A percentile compares a stretch with the other conserved stretches of the same genome.
These are phyloP conservation scores for Bungarus multicinctus DNA, from an alignment of 2,113 vertebrate genomes.

Conservation along the genomic window DNA sequence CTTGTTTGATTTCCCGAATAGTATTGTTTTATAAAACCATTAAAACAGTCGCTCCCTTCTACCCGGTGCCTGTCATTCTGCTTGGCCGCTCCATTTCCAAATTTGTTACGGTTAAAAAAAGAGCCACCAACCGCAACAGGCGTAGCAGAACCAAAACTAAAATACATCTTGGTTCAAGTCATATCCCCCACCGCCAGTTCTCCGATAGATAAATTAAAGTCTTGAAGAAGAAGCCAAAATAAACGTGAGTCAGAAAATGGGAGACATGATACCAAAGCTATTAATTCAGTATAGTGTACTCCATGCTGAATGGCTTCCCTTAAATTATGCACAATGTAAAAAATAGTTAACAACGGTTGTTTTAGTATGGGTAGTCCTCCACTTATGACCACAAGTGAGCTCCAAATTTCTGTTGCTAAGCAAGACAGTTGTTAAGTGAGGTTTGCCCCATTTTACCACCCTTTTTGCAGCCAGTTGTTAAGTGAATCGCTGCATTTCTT, in stretches of 20 bases:
- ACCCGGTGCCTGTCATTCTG: not conserved
- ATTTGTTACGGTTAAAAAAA: not conserved
- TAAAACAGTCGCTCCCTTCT: not conserved
- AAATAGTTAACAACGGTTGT: not conserved
- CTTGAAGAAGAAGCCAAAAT: slow-evolving; percentile 11
- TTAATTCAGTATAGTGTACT: not conserved
- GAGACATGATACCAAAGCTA: slow-evolving; percentile 5
- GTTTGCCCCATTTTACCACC: not conserved
- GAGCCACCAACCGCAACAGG: not conserved
- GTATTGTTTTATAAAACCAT: not conserved
- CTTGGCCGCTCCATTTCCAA: not conserved
- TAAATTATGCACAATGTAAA: not conserved
- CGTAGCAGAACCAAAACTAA: not conserved
- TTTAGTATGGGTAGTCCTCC: not conserved
- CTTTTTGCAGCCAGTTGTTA: not conserved
- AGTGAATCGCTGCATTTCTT: not conserved
- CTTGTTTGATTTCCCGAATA: not conserved
- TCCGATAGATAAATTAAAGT: not conserved
- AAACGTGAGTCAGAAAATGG: slow-evolving; percentile 4
- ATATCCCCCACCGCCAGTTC: not conserved
- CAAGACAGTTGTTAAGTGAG: not conserved
- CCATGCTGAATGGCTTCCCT: not conserved
- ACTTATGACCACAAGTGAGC: not conserved
- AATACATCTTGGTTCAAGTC: slow-evolving; percentile 2
- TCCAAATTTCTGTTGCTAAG: not conserved